A percentile compares a stretch with the other conserved stretches of the same genome.
phyloP scores from a whole-genome alignment of 2,797 vertebrate genomes.

The Poeciliopsis infans region DNA sequence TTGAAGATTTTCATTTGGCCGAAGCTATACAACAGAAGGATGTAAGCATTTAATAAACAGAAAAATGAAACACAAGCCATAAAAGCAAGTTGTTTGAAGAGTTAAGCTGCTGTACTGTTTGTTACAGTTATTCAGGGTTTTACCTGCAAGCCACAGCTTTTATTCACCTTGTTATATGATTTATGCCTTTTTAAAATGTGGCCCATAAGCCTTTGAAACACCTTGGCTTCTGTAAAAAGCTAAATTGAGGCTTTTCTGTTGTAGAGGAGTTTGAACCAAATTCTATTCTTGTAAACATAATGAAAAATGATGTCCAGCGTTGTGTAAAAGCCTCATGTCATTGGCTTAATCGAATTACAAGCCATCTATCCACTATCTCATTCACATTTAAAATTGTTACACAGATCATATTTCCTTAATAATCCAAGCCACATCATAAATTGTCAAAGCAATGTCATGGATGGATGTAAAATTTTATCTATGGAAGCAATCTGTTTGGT shows the following conservation, averaged over 20 bases:
- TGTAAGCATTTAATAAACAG: background rate
- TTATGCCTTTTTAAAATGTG: background rate
- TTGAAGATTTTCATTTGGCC: conserved; percentile 1
- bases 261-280: background rate
- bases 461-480: background rate
- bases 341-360: background rate
- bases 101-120: background rate
- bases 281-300: background rate
- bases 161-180: background rate
- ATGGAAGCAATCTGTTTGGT: background rate
- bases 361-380: background rate
- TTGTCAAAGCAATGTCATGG: conserved; percentile 9
- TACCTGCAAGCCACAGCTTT: background rate
- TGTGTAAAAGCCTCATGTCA: background rate
- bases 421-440: background rate
- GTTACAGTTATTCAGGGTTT: background rate
- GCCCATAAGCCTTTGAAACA: background rate
- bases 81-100: background rate
- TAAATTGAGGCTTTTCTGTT: background rate
- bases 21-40: background rate
- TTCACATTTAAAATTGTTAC: background rate
- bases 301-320: background rate
- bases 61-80: background rate
- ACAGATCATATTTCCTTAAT: background rate
- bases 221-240: background rate